Evolutionary conservation across 2,113 vertebrate species (phyloP).

Genomic region (Penelope pileata): DNA sequence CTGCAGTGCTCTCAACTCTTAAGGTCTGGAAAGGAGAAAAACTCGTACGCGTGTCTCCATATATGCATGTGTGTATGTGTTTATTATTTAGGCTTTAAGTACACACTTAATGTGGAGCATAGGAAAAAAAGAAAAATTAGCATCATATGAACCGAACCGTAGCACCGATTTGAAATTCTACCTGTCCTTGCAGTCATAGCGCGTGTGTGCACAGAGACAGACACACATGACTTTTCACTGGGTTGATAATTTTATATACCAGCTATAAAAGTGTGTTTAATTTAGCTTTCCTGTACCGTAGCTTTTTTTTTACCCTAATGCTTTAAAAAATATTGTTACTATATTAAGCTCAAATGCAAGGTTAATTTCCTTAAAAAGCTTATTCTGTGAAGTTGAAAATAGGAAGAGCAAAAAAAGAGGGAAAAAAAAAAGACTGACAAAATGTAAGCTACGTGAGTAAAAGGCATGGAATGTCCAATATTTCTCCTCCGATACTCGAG

Average conservation of each 20-base stretch:
- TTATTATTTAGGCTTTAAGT: neutral
- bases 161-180: neutral
- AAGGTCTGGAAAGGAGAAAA: conserved; percentile 36
- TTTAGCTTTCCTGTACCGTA: neutral
- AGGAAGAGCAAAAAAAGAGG: neutral
- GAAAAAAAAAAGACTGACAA: conserved; percentile 37
- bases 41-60: neutral
- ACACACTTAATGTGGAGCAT: neutral
- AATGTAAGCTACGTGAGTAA: conserved; percentile 70
- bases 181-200: neutral
- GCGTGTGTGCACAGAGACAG: neutral
- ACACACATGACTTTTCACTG: neutral
- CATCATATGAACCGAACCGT: fast-evolving
- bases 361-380: conserved; percentile 36
- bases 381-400: conserved; percentile 19
- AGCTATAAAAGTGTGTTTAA: neutral
- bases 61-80: neutral
- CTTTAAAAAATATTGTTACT: neutral
- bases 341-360: conserved; percentile 35
- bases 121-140: neutral
- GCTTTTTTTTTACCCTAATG: neutral
- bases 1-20: conserved; percentile 52
- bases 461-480: conserved; percentile 72
- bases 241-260: neutral
- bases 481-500: conserved; percentile 66